Percentiles rank a stretch among this genome's conserved stretches.
phyloP scores from a whole-genome alignment of 2,797 vertebrate genomes.

The Rhyacichthys aspro region DNA sequence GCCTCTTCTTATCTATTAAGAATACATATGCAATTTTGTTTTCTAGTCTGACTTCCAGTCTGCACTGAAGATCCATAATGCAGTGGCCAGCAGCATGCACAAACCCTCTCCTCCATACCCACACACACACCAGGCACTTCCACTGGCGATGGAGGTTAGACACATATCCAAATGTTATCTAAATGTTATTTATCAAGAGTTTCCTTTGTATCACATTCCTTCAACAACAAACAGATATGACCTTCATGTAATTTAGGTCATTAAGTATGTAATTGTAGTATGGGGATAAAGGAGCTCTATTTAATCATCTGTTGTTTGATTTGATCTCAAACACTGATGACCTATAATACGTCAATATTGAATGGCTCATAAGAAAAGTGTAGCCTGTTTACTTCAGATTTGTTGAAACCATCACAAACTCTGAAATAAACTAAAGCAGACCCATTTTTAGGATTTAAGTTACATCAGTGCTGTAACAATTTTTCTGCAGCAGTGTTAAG shows the following conservation, averaged over 20 bases:
- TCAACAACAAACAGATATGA: background rate
- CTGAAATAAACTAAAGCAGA: background rate
- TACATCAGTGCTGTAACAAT: background rate
- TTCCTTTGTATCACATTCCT: background rate
- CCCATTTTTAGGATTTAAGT: background rate
- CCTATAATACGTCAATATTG: background rate
- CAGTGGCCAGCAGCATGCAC: slow-evolving; percentile 93
- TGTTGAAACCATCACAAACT: background rate
- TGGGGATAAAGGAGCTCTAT: too few species aligned
- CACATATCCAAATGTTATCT: background rate
- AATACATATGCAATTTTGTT: slow-evolving; percentile 1
- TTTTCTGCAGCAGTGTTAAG: slow-evolving; percentile 12
- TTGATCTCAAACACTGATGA: background rate
- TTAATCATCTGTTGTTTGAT: too few species aligned
- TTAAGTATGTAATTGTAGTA: background rate
- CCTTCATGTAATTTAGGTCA: too few species aligned
- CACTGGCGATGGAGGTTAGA: slow-evolving; percentile 82
- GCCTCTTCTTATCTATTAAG: background rate
- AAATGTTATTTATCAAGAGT: background rate
- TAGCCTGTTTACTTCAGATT: background rate
- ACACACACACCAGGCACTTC: slow-evolving; percentile 85
- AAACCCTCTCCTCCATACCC: slow-evolving; percentile 95
- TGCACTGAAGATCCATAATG: slow-evolving; percentile 94
- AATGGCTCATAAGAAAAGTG: background rate
- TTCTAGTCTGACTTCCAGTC: slow-evolving; percentile 90